A percentile compares a stretch with the other conserved stretches of the same genome.
phyloP scores from a whole-genome alignment of 2,113 vertebrate genomes.

The Pitta sordida region DNA sequence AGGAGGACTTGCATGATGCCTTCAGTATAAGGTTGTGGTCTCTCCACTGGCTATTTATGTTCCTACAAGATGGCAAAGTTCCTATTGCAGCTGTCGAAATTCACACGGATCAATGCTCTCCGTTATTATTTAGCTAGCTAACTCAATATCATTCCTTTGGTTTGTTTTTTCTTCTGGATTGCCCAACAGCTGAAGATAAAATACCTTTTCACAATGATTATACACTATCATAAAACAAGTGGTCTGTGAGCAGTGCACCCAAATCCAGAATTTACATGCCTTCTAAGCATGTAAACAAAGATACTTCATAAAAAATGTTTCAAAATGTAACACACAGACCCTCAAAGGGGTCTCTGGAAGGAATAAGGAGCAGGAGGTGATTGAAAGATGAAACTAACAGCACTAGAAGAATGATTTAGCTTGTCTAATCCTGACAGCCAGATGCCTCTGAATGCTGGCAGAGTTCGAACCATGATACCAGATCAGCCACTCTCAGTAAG shows the following conservation, averaged over 20 bases:
- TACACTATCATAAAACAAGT: not conserved
- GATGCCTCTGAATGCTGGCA: not conserved
- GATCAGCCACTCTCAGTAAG: not conserved
- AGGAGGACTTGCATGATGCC: constrained; percentile 78
- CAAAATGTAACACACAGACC: not conserved
- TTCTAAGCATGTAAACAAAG: not conserved
- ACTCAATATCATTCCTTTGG: not conserved
- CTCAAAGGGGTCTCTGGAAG: not conserved
- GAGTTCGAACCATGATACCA: not conserved
- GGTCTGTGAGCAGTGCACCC: not conserved
- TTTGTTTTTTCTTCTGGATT: not conserved
- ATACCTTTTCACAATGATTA: not conserved
- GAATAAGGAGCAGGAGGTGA: not conserved
- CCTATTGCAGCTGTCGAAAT: not conserved
- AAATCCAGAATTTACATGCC: not conserved
- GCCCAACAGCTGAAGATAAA: constrained; percentile 37
- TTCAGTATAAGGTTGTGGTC: not conserved
- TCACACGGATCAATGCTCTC: not conserved
- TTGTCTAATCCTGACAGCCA: not conserved
- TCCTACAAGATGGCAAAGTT: not conserved
- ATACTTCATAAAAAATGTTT: not conserved
- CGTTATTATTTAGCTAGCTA: not conserved
- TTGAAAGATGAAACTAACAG: not conserved
- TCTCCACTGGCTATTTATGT: constrained; percentile 47
- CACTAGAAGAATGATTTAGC: not conserved